A percentile compares a stretch with the other conserved stretches of the same genome.
These are phyloP conservation scores for Caenorhabditis sinica DNA, from an alignment of 2,888 invertebrate genomes.

Conservation along the genomic window DNA sequence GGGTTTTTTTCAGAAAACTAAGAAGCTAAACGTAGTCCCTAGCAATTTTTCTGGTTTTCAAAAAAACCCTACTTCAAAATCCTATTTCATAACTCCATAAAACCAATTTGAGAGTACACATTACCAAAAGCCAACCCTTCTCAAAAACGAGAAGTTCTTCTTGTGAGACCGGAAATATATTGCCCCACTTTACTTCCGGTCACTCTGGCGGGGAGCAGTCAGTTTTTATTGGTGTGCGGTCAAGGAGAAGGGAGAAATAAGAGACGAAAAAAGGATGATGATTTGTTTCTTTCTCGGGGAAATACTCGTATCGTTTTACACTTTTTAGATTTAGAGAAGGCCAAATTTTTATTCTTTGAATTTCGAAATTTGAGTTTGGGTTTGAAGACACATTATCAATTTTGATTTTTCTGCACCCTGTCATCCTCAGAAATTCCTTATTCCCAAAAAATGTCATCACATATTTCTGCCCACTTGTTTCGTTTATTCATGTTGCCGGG, in stretches of 20 bases:
- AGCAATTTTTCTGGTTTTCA: too few species aligned
- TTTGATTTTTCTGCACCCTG: too few species aligned
- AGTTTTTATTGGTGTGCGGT: constrained; percentile 30
- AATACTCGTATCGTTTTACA: constrained; percentile 9
- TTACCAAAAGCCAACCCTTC: not conserved
- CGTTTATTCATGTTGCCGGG: constrained; percentile 50
- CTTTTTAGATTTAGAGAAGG: constrained; percentile 12
- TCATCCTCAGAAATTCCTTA: not conserved
- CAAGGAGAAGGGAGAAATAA: constrained; percentile 19
- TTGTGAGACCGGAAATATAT: constrained; percentile 51
- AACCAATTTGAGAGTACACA: not conserved
- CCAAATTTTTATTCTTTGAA: constrained; percentile 9
- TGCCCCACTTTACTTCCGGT: constrained; percentile 68
- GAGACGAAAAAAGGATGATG: not conserved
- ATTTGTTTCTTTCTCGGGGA: not conserved
- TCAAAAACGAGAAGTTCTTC: constrained; percentile 10
- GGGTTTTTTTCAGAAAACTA: too few species aligned
- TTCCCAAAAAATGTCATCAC: constrained; percentile 23
- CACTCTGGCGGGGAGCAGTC: constrained; percentile 30
- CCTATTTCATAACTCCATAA: constrained; percentile 24
- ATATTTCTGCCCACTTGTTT: constrained; percentile 30
- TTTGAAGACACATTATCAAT: too few species aligned
- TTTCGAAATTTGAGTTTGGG: not conserved
- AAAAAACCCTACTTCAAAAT: too few species aligned
- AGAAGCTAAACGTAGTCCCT: too few species aligned